Percentiles rank a stretch among this genome's conserved stretches.
phyloP scores from a whole-genome alignment of 1,140 invertebrate genomes.

The Babylonia areolata region DNA sequence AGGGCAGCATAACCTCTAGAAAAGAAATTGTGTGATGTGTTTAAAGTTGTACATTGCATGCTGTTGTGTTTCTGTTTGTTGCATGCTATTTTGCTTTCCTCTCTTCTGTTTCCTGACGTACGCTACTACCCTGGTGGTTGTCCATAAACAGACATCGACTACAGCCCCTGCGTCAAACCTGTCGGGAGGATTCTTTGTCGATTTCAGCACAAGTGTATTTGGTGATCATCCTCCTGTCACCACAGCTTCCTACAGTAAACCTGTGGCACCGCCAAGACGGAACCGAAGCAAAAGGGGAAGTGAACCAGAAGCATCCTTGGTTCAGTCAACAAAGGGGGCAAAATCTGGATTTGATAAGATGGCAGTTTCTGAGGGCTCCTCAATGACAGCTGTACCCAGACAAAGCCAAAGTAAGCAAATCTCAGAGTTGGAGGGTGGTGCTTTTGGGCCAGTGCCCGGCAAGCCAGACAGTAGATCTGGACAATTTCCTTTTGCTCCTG shows the following conservation, averaged over 20 bases:
- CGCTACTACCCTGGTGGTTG: not conserved
- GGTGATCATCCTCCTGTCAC: not conserved
- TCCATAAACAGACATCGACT: not conserved
- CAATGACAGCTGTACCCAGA: not conserved
- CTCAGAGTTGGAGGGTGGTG: not conserved
- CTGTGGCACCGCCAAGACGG: conserved; percentile 17
- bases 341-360: not conserved
- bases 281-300: conserved; percentile 25
- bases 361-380: not conserved
- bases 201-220: not conserved
- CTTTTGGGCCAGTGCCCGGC: not conserved
- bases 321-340: not conserved
- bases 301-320: not conserved
- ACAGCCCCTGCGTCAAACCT: not conserved
- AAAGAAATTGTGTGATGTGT: too few relatives aligned
- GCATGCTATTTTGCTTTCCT: conserved; percentile 14
- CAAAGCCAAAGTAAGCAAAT: not conserved
- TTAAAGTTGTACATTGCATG: not conserved
- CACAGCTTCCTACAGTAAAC: not conserved
- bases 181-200: not conserved
- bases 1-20: too few relatives aligned
- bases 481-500: not conserved
- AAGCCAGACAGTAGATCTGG: not conserved
- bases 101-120: not conserved
- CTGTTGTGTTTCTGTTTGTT: not conserved